Evolutionary conservation across 2,888 invertebrate species (phyloP).

Genomic region (Strigamia crassipes): DNA sequence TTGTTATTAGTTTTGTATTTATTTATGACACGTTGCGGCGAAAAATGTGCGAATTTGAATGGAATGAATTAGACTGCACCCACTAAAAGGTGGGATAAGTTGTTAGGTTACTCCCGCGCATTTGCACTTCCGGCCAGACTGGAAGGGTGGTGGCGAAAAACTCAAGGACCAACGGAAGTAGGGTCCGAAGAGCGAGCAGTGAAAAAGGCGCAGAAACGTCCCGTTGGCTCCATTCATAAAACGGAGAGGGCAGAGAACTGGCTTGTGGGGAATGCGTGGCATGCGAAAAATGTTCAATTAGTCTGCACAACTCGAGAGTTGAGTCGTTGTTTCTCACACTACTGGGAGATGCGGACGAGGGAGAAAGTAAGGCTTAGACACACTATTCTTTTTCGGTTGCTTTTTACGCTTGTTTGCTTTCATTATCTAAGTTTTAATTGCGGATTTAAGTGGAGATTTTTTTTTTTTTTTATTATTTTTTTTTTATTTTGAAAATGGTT

Average conservation of each 20-base stretch:
- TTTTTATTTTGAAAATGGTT: too few species aligned
- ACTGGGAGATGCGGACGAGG: not conserved
- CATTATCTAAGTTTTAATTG: too few species aligned
- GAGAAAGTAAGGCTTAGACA: not conserved
- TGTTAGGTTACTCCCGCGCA: not conserved
- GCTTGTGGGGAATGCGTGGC: slow-evolving; percentile 7
- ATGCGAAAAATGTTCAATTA: slow-evolving; percentile 22
- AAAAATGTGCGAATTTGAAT: too few species aligned
- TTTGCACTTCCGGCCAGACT: not conserved
- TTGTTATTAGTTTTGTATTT: too few species aligned
- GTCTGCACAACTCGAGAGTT: not conserved
- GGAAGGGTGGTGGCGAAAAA: not conserved
- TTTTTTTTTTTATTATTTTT: too few species aligned
- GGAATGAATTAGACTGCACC: not conserved
- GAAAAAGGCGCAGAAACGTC: slow-evolving; percentile 17
- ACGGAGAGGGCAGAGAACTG: slow-evolving; percentile 13
- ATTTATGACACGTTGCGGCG: too few species aligned
- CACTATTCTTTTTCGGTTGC: too few species aligned
- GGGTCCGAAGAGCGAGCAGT: not conserved
- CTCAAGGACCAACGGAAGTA: slow-evolving; percentile 30
- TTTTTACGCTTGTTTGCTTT: too few species aligned
- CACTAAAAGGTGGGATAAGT: not conserved
- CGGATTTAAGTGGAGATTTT: too few species aligned
- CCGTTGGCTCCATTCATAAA: slow-evolving; percentile 30
- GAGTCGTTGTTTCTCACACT: not conserved